phyloP scores from a whole-genome alignment of 2,113 vertebrate genomes.

The Onychostoma macrolepis region DNA sequence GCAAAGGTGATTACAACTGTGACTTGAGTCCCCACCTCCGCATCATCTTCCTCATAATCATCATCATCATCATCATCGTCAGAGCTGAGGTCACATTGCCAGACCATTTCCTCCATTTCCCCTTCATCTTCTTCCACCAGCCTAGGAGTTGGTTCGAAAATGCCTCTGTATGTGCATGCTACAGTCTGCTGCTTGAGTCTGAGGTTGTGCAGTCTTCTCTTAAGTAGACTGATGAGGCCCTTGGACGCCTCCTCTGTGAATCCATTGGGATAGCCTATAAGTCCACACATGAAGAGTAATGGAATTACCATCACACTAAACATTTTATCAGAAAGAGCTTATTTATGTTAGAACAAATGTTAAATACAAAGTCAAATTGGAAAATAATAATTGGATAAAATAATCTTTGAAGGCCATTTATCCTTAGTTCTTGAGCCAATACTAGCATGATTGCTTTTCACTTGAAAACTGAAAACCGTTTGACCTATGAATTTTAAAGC shows the following conservation, averaged over 20 bases:
- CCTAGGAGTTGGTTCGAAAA: background rate
- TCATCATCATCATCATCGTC: background rate
- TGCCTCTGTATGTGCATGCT: background rate
- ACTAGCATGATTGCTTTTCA: too few species aligned
- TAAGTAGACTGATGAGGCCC: background rate
- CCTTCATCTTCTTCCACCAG: background rate
- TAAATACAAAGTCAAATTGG: too few species aligned
- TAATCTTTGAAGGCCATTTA: too few species aligned
- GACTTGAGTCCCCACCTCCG: background rate
- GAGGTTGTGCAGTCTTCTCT: conserved; percentile 7
- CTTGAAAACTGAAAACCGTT: too few species aligned
- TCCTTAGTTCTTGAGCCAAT: too few species aligned
- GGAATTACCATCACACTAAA: background rate
- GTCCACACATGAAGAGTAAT: conserved; percentile 15
- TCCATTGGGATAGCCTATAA: conserved; percentile 3
- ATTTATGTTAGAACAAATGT: background rate
- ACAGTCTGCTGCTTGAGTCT: conserved; percentile 12
- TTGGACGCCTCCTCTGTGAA: conserved; percentile 5
- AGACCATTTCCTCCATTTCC: conserved; percentile 5
- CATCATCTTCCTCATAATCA: too few species aligned
- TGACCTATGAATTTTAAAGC: too few species aligned
- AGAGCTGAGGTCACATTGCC: background rate
- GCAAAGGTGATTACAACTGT: background rate
- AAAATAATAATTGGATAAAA: too few species aligned
- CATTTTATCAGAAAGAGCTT: background rate